Evolutionary conservation across 2,888 invertebrate species (phyloP).

Genomic region (Fissipunctia ypsillon): DNA sequence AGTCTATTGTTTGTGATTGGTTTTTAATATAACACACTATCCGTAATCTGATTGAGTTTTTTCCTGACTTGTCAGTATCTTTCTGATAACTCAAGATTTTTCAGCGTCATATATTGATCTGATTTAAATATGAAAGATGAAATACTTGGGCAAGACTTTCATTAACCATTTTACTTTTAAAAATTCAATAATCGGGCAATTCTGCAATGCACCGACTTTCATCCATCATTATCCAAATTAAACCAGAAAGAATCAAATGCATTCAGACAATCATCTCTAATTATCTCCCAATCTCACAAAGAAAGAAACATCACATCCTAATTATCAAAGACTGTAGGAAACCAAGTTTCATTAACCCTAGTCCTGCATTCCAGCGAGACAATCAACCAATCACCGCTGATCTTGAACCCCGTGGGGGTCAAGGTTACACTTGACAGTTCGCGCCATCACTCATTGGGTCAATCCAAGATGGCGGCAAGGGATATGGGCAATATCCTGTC

Average conservation of each 20-base stretch:
- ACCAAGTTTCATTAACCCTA: conserved; percentile 33
- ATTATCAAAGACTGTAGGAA: conserved; percentile 32
- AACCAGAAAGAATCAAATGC: not conserved
- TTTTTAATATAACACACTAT: no score
- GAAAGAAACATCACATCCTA: conserved; percentile 17
- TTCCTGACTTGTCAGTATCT: no score
- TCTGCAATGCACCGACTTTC: no score
- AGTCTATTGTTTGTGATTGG: not conserved
- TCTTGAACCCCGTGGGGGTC: conserved; percentile 56
- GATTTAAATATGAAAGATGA: not conserved
- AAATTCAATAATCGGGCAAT: not conserved
- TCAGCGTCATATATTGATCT: no score
- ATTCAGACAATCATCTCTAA: not conserved
- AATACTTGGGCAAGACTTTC: not conserved
- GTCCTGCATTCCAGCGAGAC: conserved; percentile 33
- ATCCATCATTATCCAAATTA: not conserved
- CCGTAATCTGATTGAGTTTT: no score
- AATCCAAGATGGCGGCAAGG: conserved; percentile 59
- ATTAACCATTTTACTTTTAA: not conserved
- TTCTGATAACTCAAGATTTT: not conserved
- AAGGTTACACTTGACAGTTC: conserved; percentile 53
- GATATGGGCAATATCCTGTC: conserved; percentile 66
- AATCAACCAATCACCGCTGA: conserved; percentile 57
- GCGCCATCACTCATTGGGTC: conserved; percentile 60
- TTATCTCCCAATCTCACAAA: conserved; percentile 2